A percentile compares a stretch with the other conserved stretches of the same genome.
phyloP scores from a whole-genome alignment of 2,797 vertebrate species.

The Limnodromus scolopaceus region DNA sequence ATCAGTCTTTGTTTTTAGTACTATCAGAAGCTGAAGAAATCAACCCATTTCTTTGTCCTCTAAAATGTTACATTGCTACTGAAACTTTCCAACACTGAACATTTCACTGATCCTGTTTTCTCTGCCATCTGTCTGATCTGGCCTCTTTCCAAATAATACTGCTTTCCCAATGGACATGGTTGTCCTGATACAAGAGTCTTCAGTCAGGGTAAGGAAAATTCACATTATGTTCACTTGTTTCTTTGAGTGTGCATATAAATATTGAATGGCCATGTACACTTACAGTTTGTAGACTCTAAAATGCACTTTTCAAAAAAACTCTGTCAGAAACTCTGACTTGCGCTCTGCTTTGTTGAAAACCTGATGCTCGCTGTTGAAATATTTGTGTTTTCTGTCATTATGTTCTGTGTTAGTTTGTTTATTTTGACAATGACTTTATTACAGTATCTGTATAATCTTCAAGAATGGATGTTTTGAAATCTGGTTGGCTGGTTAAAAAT shows the following conservation, averaged over 20 bases:
- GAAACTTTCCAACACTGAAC: constrained; percentile 79
- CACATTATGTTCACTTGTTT: constrained; percentile 66
- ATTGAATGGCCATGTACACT: constrained; percentile 13
- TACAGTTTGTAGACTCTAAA: constrained; percentile 34
- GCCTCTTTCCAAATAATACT: constrained; percentile 85
- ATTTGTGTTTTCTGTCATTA: constrained; percentile 27
- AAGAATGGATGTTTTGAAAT: constrained; percentile 39
- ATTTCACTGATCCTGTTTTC: constrained; percentile 84
- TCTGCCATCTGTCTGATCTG: constrained; percentile 91
- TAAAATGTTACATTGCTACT: constrained; percentile 78
- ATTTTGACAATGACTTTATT: constrained; percentile 60
- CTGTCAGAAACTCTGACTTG: background rate
- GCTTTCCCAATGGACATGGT: constrained; percentile 81
- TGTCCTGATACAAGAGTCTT: constrained; percentile 87
- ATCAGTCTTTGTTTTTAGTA: constrained; percentile 46
- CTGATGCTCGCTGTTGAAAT: constrained; percentile 10
- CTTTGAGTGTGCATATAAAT: constrained; percentile 65
- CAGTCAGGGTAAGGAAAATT: constrained; percentile 84
- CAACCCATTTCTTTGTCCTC: constrained; percentile 78
- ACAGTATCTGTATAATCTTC: constrained; percentile 31
- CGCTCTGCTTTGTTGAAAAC: constrained; percentile 60
- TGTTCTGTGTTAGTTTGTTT: constrained; percentile 52
- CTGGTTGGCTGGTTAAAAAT: background rate
- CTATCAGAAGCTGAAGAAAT: constrained; percentile 80
- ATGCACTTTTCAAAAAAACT: background rate